These are phyloP conservation scores for Danio albolineatus DNA, from an alignment of 2,797 vertebrate genomes.

Conservation along the genomic window DNA sequence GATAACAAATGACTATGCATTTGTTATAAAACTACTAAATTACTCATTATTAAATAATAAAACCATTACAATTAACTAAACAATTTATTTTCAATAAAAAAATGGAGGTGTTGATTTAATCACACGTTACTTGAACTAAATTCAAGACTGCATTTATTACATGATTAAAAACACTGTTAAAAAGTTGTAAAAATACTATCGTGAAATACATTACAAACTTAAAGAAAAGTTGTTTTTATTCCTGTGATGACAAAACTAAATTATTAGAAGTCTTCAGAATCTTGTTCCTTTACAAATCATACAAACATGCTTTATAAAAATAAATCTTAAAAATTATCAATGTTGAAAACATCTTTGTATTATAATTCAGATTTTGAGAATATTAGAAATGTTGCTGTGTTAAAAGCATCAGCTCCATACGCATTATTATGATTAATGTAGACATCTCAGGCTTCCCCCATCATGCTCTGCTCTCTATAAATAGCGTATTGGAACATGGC, in stretches of 20 bases:
- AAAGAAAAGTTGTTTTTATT: not conserved
- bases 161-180: not conserved
- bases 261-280: not conserved
- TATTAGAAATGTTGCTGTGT: not conserved
- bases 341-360: not conserved
- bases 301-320: not conserved
- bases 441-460: not conserved
- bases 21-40: no score
- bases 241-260: not conserved
- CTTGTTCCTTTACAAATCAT: not conserved
- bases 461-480: slow-evolving; percentile 17
- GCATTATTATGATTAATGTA: not conserved
- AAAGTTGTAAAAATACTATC: not conserved
- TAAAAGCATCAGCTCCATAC: not conserved
- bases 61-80: no score
- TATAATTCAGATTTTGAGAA: no score
- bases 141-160: not conserved
- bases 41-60: no score
- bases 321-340: not conserved
- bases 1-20: no score
- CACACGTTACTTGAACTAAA: no score
- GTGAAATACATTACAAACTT: not conserved
- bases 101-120: no score
- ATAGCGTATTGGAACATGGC: slow-evolving; percentile 1
- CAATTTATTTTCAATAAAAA: no score